These are phyloP conservation scores for Glareola pratincola DNA, from an alignment of 2,113 vertebrate genomes.

Conservation along the genomic window DNA sequence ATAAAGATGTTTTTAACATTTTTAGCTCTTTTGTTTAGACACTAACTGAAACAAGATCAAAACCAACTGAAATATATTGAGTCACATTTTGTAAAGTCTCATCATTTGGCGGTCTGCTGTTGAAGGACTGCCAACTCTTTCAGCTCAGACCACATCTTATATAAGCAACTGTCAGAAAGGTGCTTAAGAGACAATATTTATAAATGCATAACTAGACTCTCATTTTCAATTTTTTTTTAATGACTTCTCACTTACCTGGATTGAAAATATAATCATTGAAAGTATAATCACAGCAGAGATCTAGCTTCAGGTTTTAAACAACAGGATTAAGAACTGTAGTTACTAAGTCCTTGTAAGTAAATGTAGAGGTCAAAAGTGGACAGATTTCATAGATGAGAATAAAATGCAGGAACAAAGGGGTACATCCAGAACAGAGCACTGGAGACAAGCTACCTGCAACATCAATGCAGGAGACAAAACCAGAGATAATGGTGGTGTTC, in stretches of 20 bases:
- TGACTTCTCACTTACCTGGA: background rate
- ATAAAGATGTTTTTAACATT: background rate
- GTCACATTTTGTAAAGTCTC: background rate
- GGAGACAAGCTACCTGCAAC: background rate
- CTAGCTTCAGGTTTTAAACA: background rate
- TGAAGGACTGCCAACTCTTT: background rate
- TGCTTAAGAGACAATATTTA: background rate
- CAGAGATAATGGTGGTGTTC: background rate
- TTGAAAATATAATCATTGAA: background rate
- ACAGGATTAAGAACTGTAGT: background rate
- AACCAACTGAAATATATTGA: background rate
- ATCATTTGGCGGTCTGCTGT: background rate
- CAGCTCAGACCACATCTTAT: background rate
- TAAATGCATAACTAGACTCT: background rate
- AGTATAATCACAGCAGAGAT: background rate
- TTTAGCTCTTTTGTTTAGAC: background rate
- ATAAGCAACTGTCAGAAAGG: background rate
- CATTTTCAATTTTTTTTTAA: background rate
- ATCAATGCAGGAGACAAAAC: background rate
- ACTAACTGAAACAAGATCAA: background rate
- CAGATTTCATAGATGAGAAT: background rate
- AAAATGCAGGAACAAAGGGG: background rate
- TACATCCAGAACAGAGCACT: background rate
- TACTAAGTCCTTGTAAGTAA: background rate
- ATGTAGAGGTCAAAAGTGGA: background rate